phyloP scores from a whole-genome alignment of 2,797 vertebrate genomes.

The Helostoma temminkii region DNA sequence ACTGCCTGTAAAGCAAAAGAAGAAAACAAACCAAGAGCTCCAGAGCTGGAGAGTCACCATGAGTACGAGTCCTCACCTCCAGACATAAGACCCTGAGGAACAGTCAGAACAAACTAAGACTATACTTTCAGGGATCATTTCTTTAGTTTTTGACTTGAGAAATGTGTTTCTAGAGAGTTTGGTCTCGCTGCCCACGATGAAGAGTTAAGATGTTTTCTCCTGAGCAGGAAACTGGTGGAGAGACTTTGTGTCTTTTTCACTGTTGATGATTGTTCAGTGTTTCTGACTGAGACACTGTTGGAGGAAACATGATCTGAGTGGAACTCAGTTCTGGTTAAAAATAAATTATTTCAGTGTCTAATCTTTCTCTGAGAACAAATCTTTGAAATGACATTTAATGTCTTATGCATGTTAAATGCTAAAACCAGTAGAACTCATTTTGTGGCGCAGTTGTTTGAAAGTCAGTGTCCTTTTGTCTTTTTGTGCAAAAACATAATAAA shows the following conservation, averaged over 20 bases:
- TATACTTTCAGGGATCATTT: constrained; percentile 29
- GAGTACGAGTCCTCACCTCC: neutral
- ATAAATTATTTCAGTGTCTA: no score
- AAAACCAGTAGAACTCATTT: no score
- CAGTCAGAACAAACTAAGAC: constrained; percentile 2
- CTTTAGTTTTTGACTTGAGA: constrained; percentile 8
- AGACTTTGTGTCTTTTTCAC: constrained; percentile 7
- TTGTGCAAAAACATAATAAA: no score
- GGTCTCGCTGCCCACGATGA: constrained; percentile 18
- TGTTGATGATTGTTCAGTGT: constrained; percentile 13
- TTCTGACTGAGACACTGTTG: neutral
- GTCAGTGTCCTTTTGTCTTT: no score
- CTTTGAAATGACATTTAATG: no score
- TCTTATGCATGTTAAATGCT: no score
- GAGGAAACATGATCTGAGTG: neutral
- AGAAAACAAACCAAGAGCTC: no score
- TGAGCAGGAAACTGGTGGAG: constrained; percentile 22
- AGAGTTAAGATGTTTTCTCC: constrained; percentile 26
- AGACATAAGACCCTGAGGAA: neutral
- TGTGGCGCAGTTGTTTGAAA: no score
- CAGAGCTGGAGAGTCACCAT: no score
- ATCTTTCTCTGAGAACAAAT: no score
- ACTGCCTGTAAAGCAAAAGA: no score
- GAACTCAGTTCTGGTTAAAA: no score
- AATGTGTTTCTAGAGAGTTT: constrained; percentile 27